These are phyloP conservation scores for Amblyornis subalaris DNA, from an alignment of 2,113 vertebrate genomes.

Conservation along the genomic window DNA sequence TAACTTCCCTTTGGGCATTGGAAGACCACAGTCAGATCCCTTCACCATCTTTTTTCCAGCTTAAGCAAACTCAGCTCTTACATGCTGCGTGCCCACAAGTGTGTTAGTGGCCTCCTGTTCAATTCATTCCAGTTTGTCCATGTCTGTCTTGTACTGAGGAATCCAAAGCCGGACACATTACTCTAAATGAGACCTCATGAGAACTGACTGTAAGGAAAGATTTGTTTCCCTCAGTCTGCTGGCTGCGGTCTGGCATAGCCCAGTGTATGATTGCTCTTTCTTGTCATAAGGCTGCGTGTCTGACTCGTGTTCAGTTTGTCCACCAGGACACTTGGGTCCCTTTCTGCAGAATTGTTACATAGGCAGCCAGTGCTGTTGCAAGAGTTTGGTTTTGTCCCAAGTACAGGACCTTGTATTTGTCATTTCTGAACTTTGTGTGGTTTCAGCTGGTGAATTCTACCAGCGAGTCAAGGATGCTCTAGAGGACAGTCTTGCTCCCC, in stretches of 20 bases:
- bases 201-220: not conserved
- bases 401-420: not conserved
- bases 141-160: not conserved
- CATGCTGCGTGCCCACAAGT: rapidly evolving
- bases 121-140: not conserved
- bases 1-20: not conserved
- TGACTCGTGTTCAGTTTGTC: not conserved
- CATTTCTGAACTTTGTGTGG: not conserved
- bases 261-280: not conserved
- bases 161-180: not conserved
- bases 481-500: not conserved
- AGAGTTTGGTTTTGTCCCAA: not conserved
- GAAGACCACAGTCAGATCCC: not conserved
- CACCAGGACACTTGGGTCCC: not conserved
- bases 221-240: not conserved
- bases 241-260: not conserved
- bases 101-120: not conserved
- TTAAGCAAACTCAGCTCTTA: not conserved
- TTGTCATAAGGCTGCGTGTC: not conserved
- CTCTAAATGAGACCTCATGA: not conserved
- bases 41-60: not conserved
- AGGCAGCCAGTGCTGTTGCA: not conserved
- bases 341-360: not conserved
- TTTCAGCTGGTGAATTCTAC: not conserved
- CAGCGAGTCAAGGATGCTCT: not conserved